These are phyloP conservation scores for Calonectris borealis DNA, from an alignment of 2,113 vertebrate genomes.

Conservation along the genomic window DNA sequence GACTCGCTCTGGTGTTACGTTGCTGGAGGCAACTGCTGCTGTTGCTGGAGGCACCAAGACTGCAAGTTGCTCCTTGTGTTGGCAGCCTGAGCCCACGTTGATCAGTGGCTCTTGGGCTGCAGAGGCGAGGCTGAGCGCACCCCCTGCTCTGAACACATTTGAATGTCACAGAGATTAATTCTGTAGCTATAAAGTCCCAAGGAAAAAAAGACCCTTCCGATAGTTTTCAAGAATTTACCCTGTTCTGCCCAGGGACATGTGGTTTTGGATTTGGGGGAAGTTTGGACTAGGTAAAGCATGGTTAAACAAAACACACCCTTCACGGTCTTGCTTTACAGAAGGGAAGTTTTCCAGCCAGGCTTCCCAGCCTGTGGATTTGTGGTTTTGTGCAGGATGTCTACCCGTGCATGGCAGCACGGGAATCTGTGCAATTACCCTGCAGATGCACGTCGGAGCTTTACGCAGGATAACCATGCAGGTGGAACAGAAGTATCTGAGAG, in stretches of 20 bases:
- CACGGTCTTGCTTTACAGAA: background rate
- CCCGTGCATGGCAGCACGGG: accelerated
- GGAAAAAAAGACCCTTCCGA: background rate
- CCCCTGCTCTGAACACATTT: background rate
- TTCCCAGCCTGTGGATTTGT: background rate
- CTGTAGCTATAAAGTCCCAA: background rate
- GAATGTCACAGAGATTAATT: background rate
- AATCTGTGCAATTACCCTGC: background rate
- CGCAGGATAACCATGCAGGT: background rate
- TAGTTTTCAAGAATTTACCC: background rate
- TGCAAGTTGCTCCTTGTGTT: background rate
- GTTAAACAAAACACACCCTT: background rate
- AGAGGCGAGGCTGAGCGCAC: background rate
- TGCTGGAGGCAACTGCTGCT: background rate
- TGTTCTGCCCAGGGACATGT: background rate
- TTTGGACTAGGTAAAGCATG: background rate
- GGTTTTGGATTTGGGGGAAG: background rate
- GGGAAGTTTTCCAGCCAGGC: background rate
- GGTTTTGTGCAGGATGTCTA: background rate
- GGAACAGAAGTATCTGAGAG: background rate
- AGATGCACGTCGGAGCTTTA: background rate
- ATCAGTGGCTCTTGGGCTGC: background rate
- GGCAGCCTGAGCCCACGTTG: background rate
- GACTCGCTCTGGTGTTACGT: background rate
- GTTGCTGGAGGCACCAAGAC: background rate